These are phyloP conservation scores for Abrostola tripartita DNA, from an alignment of 2,888 invertebrate species.

Conservation along the genomic window DNA sequence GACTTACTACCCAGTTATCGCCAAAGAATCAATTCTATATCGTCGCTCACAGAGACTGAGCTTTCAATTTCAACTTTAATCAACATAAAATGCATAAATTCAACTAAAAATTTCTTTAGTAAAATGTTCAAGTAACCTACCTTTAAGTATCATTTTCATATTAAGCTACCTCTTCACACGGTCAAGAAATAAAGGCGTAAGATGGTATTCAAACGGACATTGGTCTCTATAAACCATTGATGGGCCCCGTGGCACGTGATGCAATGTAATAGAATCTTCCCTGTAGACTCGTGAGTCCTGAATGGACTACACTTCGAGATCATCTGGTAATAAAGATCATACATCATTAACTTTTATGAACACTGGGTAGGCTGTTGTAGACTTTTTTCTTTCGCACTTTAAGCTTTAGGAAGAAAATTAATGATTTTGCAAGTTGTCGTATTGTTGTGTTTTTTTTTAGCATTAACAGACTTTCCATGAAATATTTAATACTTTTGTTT, in stretches of 20 bases:
- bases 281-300: constrained; percentile 20
- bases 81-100: no score
- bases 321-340: constrained; percentile 24
- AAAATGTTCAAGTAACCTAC: no score
- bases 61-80: no score
- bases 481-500: no score
- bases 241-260: constrained; percentile 60
- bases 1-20: no score
- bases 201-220: constrained; percentile 7
- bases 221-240: constrained; percentile 41
- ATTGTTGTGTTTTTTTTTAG: no score
- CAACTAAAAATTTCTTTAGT: no score
- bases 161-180: not conserved
- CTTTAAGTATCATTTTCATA: no score
- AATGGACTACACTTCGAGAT: constrained; percentile 18
- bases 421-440: no score
- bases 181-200: not conserved
- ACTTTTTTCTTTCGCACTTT: not conserved
- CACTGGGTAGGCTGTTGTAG: not conserved
- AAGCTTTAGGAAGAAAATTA: not conserved
- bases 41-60: no score
- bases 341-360: not conserved
- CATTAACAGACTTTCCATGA: no score
- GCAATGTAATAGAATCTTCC: constrained; percentile 60
- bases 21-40: no score